phyloP scores from a whole-genome alignment of 2,113 vertebrate species.

The Vidua chalybeata region DNA sequence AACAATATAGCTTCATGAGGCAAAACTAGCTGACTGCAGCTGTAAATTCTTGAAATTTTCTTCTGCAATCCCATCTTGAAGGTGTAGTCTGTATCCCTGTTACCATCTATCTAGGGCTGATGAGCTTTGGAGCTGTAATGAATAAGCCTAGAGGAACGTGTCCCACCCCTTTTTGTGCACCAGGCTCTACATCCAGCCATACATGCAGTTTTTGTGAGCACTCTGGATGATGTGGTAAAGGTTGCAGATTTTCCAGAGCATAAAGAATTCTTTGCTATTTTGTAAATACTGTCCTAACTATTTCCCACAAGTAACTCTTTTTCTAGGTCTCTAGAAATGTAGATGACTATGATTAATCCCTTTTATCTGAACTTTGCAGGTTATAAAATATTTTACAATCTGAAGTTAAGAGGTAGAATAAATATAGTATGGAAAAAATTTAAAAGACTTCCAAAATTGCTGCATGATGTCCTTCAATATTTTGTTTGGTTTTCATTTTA shows the following conservation, averaged over 20 bases:
- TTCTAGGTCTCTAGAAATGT: not conserved
- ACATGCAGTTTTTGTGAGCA: slow-evolving; percentile 6
- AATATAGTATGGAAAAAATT: not conserved
- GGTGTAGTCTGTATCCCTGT: not conserved
- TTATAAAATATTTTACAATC: not conserved
- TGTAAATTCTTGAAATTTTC: not conserved
- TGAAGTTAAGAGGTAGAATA: not conserved
- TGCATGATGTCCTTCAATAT: not conserved
- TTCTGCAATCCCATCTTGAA: not conserved
- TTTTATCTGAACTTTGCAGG: not conserved
- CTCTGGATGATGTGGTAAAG: slow-evolving; percentile 11
- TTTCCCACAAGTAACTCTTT: not conserved
- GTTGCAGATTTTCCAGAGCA: slow-evolving; percentile 26
- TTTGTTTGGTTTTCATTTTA: not conserved
- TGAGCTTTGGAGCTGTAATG: not conserved
- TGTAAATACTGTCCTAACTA: not conserved
- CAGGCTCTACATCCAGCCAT: not conserved
- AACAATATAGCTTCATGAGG: not conserved
- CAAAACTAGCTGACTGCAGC: not conserved
- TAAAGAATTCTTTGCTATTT: slow-evolving; percentile 36
- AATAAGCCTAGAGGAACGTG: not conserved
- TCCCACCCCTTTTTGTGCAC: not conserved
- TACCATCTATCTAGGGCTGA: not conserved
- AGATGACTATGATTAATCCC: not conserved
- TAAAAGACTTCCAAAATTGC: not conserved